Evolutionary conservation across 1,140 invertebrate species (phyloP).

Genomic region (Drosophila auraria): DNA sequence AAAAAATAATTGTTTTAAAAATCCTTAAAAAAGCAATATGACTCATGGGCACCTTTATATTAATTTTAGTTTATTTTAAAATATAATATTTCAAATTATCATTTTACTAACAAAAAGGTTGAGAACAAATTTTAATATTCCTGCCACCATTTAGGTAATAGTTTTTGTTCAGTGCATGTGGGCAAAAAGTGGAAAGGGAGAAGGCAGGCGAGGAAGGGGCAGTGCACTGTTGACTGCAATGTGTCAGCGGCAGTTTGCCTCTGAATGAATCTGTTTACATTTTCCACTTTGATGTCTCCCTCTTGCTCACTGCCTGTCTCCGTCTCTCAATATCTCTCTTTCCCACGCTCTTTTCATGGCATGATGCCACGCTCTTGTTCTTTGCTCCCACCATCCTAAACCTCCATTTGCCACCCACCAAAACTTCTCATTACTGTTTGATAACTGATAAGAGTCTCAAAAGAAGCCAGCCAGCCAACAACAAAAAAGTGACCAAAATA

Average conservation of each 20-base stretch:
- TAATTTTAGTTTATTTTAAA: too few relatives aligned
- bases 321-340: conserved; percentile 10
- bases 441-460: conserved; percentile 46
- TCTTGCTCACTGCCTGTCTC: conserved; percentile 4
- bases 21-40: too few relatives aligned
- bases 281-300: conserved; percentile 63
- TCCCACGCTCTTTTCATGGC: conserved; percentile 16
- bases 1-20: neutral
- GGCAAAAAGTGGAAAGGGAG: neutral
- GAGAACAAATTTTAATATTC: too few relatives aligned
- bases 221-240: conserved; percentile 59
- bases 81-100: too few relatives aligned
- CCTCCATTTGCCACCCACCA: neutral
- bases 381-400: neutral
- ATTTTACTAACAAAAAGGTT: too few relatives aligned
- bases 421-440: conserved; percentile 45
- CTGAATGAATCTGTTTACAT: conserved; percentile 80
- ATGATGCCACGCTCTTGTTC: conserved; percentile 17
- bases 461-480: conserved; percentile 11
- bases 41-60: too few relatives aligned
- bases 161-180: conserved; percentile 1
- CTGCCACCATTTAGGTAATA: too few relatives aligned
- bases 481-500: conserved; percentile 30
- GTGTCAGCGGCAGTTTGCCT: conserved; percentile 75
- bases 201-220: neutral